These are phyloP conservation scores for Meloe dianella DNA, from an alignment of 2,888 invertebrate species.

Conservation along the genomic window DNA sequence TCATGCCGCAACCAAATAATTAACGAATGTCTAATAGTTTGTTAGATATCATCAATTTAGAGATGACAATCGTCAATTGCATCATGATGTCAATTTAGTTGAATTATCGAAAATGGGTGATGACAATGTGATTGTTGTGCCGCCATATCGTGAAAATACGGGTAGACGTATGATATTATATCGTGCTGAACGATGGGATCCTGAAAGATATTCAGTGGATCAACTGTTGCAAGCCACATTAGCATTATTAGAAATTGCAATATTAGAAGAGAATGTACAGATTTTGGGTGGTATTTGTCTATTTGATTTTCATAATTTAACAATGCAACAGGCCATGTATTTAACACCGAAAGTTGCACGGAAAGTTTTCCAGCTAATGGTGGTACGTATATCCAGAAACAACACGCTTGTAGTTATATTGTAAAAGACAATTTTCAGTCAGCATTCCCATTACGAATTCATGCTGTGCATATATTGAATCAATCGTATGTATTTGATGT, in stretches of 20 bases:
- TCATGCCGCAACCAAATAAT: neutral
- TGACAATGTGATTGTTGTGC: conserved; percentile 72
- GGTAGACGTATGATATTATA: conserved; percentile 76
- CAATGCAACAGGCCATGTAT: conserved; percentile 74
- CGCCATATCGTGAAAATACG: conserved; percentile 77
- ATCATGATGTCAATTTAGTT: conserved; percentile 70
- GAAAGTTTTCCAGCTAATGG: conserved; percentile 72
- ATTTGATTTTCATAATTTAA: conserved; percentile 75
- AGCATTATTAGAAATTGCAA: conserved; percentile 73
- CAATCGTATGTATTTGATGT: conserved; percentile 84
- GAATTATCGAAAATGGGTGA: conserved; percentile 71
- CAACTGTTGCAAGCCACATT: conserved; percentile 77
- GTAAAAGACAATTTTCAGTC: conserved; percentile 61
- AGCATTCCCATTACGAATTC: conserved; percentile 74
- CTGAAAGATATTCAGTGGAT: conserved; percentile 68
- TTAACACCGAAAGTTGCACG: conserved; percentile 74
- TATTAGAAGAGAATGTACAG: conserved; percentile 76
- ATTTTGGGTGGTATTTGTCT: conserved; percentile 78
- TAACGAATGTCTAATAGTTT: conserved; percentile 61
- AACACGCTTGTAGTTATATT: too few relatives aligned
- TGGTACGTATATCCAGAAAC: conserved; percentile 67
- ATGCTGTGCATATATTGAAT: conserved; percentile 79
- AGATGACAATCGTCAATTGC: conserved; percentile 72
- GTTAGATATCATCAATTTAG: conserved; percentile 79
- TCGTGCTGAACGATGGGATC: conserved; percentile 77